Evolutionary conservation across 2,113 vertebrate genomes (phyloP), one percentile per base, ranked within the genome.

Genomic region (Gulo gulo): DNA sequence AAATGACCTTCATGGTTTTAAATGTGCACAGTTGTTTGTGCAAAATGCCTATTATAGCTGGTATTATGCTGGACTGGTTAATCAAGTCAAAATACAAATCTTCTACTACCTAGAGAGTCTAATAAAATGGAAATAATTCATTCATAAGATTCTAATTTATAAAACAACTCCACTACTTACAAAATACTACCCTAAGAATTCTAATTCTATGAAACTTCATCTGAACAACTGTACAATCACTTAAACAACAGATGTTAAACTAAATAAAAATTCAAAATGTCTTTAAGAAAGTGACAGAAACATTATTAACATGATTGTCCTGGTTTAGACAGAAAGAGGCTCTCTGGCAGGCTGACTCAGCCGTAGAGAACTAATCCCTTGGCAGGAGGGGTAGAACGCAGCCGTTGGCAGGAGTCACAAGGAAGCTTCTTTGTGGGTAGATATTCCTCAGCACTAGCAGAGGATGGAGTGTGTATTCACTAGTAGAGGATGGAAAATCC

Each of bases 111-210:
- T 88, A 96, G 36, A 95, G 84, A 97, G 31, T 81, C 97, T 15
- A 97, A 95, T 97, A 98, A 97, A 98, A 79, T 61, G 81, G 71
- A 97, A 98, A 96, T 97, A 95, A 98, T 95, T 98, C 93, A 93
- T 96, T 98, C 81, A 88, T 95, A 94, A 92, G 45, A 96, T 80
- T 95, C 87, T 97, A 94, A 98, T 97, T 98, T 95, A 92, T 97
- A 95, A 97, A 91, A 89, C 55, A 91, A 90, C 92, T 92, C 95
- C 98, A 98, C 96, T 98, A 98, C 97, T 98, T 98, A 98, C 97
- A 98, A 98, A 98, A 97, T 76, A 97, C 94, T 98, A 98, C 97
- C 97, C 98, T 98, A 98, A 98, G 97, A 92, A 92, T 39, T 94
- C n/a, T 92, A 86, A 92, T 39, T 95, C 39, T 92, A 86, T 90